phyloP scores from a whole-genome alignment of 2,797 vertebrate species.

The Ambastaia sidthimunki region DNA sequence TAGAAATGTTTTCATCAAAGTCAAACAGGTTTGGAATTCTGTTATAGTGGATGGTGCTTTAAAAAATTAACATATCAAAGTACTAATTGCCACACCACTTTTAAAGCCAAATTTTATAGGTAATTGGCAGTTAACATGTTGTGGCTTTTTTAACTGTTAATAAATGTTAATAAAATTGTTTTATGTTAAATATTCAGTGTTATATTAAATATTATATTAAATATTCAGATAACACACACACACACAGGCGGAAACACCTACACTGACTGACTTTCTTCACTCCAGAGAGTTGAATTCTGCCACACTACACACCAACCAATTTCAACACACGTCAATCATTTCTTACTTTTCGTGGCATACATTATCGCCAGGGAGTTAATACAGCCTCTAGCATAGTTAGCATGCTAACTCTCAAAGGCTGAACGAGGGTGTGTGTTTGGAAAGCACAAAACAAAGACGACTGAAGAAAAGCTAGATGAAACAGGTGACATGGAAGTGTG shows the following conservation, averaged over 20 bases:
- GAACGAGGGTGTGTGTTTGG: conserved; percentile 23
- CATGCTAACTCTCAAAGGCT: conserved; percentile 24
- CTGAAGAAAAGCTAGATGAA: conserved; percentile 47
- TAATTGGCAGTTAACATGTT: neutral
- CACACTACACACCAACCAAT: conserved; percentile 14
- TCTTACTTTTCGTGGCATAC: conserved; percentile 3
- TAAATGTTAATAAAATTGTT: neutral
- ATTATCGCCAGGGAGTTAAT: conserved; percentile 14
- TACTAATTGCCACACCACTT: neutral
- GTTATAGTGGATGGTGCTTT: no score
- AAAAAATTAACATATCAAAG: no score
- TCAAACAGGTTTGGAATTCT: neutral
- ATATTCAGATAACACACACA: conserved; percentile 15
- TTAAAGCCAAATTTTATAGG: neutral
- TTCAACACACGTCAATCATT: conserved; percentile 28
- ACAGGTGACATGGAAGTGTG: conserved; percentile 16
- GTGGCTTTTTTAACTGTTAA: neutral
- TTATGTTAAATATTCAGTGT: conserved; percentile 9
- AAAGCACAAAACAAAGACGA: conserved; percentile 46
- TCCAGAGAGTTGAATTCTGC: neutral
- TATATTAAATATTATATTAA: neutral
- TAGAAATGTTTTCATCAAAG: no score
- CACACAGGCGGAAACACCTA: neutral
- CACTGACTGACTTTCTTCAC: conserved; percentile 8
- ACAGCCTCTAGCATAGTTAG: conserved; percentile 28